phyloP scores from a whole-genome alignment of 2,888 invertebrate species.

The Drymonia ruficornis region DNA sequence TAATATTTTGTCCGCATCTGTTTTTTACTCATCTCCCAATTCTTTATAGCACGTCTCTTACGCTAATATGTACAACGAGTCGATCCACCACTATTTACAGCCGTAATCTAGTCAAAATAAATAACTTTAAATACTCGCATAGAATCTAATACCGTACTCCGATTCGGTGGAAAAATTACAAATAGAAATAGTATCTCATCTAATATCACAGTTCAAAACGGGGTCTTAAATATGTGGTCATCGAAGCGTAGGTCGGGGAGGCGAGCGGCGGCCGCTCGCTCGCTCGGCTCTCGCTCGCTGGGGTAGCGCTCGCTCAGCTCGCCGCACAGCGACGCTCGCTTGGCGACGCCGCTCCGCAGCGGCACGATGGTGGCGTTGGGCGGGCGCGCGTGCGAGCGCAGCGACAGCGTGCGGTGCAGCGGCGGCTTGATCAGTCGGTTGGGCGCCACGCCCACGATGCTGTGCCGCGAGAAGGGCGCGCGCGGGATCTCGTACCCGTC shows the following conservation, averaged over 20 bases:
- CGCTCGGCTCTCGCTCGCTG: slow-evolving; percentile 26
- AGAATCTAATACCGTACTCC: slow-evolving; percentile 30
- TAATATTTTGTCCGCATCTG: slow-evolving; percentile 50
- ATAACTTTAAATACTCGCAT: slow-evolving; percentile 63
- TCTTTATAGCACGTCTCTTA: slow-evolving; percentile 35
- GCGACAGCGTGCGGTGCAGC: slow-evolving; percentile 63
- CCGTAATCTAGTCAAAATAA: slow-evolving; percentile 64
- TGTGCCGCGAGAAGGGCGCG: slow-evolving; percentile 60
- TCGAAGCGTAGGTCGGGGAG: slow-evolving; percentile 50
- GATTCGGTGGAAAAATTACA: slow-evolving; percentile 72
- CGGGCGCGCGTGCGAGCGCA: slow-evolving; percentile 61
- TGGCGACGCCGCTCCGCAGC: slow-evolving; percentile 60
- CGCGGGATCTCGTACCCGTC: slow-evolving; percentile 88
- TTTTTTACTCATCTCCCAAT: slow-evolving; percentile 36
- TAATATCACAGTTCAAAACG: slow-evolving; percentile 81
- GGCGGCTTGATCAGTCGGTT: slow-evolving; percentile 66
- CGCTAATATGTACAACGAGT: slow-evolving; percentile 68
- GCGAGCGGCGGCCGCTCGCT: slow-evolving; percentile 29
- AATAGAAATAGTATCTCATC: slow-evolving; percentile 29
- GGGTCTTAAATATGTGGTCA: slow-evolving; percentile 72
- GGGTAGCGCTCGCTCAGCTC: slow-evolving; percentile 39
- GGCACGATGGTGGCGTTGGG: slow-evolving; percentile 76
- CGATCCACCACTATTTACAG: slow-evolving; percentile 64
- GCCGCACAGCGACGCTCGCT: slow-evolving; percentile 71
- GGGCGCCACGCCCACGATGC: slow-evolving; percentile 64